These are phyloP conservation scores for Meteorus sp. DNA, from an alignment of 1,140 invertebrate species.

Conservation along the genomic window DNA sequence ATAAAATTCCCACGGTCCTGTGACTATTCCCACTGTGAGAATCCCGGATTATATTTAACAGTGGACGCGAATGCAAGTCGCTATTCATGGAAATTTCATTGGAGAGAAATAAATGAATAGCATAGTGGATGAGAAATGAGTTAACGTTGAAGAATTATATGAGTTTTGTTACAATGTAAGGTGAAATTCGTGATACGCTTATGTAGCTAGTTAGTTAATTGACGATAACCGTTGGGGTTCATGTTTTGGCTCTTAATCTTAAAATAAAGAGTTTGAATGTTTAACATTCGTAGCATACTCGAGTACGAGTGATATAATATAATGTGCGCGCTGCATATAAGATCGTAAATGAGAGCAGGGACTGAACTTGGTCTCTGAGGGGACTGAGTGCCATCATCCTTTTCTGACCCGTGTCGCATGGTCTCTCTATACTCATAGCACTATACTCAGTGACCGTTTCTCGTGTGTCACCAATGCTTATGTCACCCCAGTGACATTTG, in stretches of 20 bases:
- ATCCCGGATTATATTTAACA: constrained; percentile 13
- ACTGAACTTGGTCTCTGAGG: constrained; percentile 34
- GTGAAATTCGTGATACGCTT: too few species aligned
- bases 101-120: background rate
- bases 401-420: constrained; percentile 33
- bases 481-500: constrained; percentile 22
- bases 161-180: too few species aligned
- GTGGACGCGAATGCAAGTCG: background rate
- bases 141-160: too few species aligned
- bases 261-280: constrained; percentile 37
- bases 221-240: background rate
- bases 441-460: constrained; percentile 15
- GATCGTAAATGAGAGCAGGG: constrained; percentile 48
- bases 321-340: constrained; percentile 49
- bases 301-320: constrained; percentile 43
- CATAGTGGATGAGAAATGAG: too few species aligned
- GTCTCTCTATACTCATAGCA: too few species aligned
- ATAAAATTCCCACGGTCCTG: background rate
- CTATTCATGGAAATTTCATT: background rate
- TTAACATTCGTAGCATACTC: constrained; percentile 44
- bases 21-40: constrained; percentile 1
- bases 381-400: constrained; percentile 42
- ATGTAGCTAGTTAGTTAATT: too few species aligned
- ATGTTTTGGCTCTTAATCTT: too few species aligned
- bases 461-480: constrained; percentile 14